Evolutionary conservation across 64 coral and sea anemone species (phyloP).

Genomic region (Montipora cactus): DNA sequence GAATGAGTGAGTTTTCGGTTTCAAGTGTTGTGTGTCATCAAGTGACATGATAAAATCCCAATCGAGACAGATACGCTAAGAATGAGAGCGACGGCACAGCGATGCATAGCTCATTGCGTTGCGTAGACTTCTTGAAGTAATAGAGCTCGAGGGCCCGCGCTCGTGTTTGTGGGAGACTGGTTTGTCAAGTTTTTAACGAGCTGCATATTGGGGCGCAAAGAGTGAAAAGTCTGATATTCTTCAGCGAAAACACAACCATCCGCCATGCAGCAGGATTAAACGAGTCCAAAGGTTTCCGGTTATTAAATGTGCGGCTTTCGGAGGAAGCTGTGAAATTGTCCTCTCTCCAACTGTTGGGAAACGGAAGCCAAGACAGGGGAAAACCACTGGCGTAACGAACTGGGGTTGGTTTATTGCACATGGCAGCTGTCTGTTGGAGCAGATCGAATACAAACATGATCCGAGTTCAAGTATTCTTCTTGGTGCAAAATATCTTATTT

Average conservation of each 20-base stretch:
- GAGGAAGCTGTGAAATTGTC: conserved; percentile 46
- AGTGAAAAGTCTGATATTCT: conserved; percentile 11
- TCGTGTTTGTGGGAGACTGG: neutral
- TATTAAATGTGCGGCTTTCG: conserved; percentile 1
- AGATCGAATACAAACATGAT: neutral
- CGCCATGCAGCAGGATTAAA: conserved; percentile 6
- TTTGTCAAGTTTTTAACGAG: neutral
- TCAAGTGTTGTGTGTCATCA: conserved; percentile 17
- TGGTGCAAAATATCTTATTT: conserved; percentile 9
- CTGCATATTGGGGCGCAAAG: conserved; percentile 9
- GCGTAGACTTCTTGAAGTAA: neutral
- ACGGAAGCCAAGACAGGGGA: conserved; percentile 21
- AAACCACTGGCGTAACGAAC: conserved; percentile 22
- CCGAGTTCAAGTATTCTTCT: neutral
- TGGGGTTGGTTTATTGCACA: neutral
- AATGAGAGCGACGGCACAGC: neutral
- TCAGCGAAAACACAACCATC: conserved; percentile 27
- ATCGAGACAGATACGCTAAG: neutral
- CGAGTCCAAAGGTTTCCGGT: conserved; percentile 43
- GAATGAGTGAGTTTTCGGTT: conserved; percentile 24
- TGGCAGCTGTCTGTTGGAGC: neutral
- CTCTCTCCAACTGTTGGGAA: conserved; percentile 38
- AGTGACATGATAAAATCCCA: neutral
- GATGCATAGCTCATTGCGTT: neutral
- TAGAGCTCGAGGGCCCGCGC: neutral